These are phyloP conservation scores for Hephaestus fuliginosus DNA, from an alignment of 2,797 vertebrate species.

Conservation along the genomic window DNA sequence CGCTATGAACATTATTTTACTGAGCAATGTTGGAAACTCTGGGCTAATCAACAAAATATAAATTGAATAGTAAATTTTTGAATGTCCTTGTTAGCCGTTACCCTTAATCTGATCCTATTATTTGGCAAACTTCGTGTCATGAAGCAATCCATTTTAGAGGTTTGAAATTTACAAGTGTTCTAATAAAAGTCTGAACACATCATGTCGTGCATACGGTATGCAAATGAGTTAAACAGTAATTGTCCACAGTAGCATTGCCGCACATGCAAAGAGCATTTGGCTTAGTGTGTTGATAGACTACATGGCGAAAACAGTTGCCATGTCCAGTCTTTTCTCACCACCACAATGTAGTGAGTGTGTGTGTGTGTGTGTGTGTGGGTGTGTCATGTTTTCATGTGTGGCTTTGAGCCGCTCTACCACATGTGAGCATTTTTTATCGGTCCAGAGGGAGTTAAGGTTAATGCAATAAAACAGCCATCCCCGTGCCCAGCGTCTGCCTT, in stretches of 20 bases:
- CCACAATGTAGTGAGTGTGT: constrained; percentile 32
- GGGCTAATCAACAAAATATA: constrained; percentile 24
- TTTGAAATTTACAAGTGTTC: constrained; percentile 26
- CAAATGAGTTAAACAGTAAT: constrained; percentile 38
- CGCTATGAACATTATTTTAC: constrained; percentile 22
- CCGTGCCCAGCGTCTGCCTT: constrained; percentile 69
- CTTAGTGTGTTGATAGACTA: constrained; percentile 40
- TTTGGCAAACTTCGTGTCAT: constrained; percentile 18
- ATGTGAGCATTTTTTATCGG: constrained; percentile 80
- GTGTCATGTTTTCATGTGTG: constrained; percentile 56
- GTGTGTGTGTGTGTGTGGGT: constrained; percentile 47
- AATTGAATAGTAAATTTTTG: constrained; percentile 1
- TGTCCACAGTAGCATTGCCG: constrained; percentile 21
- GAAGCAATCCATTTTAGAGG: constrained; percentile 25
- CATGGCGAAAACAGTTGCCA: constrained; percentile 55
- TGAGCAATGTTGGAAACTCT: constrained; percentile 1
- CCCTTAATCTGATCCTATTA: constrained; percentile 4
- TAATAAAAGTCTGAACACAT: constrained; percentile 27
- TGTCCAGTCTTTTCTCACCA: constrained; percentile 57
- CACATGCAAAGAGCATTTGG: constrained; percentile 48
- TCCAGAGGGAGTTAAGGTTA: constrained; percentile 79
- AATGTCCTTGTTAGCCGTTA: constrained; percentile 12
- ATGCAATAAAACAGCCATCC: constrained; percentile 80
- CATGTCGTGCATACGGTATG: background rate
- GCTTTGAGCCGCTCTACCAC: constrained; percentile 67